Evolutionary conservation across 2,113 vertebrate genomes (phyloP), one percentile per base, ranked within the genome.

Genomic region (Cinclus mexicanus): DNA sequence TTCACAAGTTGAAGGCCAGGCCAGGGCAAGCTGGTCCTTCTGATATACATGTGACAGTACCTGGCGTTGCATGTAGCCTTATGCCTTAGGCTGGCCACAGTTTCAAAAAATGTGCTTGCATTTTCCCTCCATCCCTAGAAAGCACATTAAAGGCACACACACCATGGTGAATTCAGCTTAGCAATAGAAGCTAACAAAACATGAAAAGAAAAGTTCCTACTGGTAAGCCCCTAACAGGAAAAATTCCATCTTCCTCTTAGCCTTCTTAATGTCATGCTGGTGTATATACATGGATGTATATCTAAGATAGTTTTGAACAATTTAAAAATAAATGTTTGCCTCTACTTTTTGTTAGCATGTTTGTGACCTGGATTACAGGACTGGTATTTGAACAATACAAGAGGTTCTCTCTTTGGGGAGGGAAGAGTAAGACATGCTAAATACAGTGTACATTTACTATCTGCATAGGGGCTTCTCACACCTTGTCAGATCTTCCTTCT

Each of bases 401-500:
- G 67, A 79, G 33, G 5, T 65, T 93, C 13, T 75, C 59, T 87
- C 39, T 91, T 57, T 65, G 2, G 1, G 21, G 39, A 87, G 47
- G 57, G 74, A 86, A 81, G 46, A 92, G 22, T 35, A 93, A 85
- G 64, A 83, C 3, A 2, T 76, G 55, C 37, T 93, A 90, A 95
- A 95, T 76, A 75, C 56, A 72, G 41, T 35, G 55, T 67, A 75
- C 22, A n/a, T 35, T 85, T 83, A 69, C 16, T 31, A 59, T 52
- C 33, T 82, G 56, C 3, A 7, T 33, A 65, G 82, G 29, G 52
- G 33, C 46, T 94, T 76, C 71, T 96, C 56, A 78, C 74, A 80
- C 35, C 67, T 53, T 69, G 59, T 86, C 71, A 86, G 56, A 88
- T 90, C 70, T 83, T 89, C 39, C 39, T 95, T 94, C 78, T 87